phyloP scores from a whole-genome alignment of 2,888 invertebrate species.

The Peribatodes rhomboidaria region DNA sequence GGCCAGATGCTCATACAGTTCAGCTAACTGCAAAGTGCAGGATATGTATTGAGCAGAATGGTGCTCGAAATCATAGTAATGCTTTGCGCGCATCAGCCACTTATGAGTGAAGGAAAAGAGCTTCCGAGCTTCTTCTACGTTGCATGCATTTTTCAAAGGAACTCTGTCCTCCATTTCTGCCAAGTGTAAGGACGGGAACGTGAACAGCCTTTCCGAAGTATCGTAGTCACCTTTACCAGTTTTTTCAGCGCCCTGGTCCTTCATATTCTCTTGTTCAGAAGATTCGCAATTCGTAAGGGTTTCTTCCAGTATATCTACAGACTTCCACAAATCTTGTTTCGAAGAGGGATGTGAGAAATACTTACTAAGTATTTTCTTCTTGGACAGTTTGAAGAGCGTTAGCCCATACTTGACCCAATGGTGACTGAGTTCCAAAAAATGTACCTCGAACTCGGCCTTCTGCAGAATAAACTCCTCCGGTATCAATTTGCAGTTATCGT shows the following conservation, averaged over 20 bases:
- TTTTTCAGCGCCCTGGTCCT: conserved; percentile 72
- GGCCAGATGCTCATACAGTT: conserved; percentile 89
- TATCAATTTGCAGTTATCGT: conserved; percentile 80
- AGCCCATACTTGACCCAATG: conserved; percentile 88
- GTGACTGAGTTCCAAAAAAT: conserved; percentile 84
- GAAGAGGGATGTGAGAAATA: conserved; percentile 72
- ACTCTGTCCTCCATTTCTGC: conserved; percentile 72
- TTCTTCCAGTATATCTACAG: conserved; percentile 66
- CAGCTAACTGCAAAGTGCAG: conserved; percentile 87
- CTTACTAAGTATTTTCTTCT: conserved; percentile 75
- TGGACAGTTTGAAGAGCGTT: conserved; percentile 85
- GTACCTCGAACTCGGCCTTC: conserved; percentile 76
- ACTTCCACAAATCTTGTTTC: conserved; percentile 73
- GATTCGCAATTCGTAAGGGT: conserved; percentile 54
- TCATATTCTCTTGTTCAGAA: conserved; percentile 68
- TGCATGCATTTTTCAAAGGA: conserved; percentile 63
- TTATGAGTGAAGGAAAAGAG: conserved; percentile 86
- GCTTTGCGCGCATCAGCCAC: conserved; percentile 87
- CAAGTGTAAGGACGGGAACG: conserved; percentile 72
- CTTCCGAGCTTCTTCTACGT: conserved; percentile 80
- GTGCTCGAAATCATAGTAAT: conserved; percentile 86
- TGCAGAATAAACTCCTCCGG: conserved; percentile 76
- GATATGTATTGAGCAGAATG: conserved; percentile 87
- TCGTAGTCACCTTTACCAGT: conserved; percentile 67
- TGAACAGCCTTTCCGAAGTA: conserved; percentile 61